A percentile compares a stretch with the other conserved stretches of the same genome.
phyloP scores from a whole-genome alignment of 1,140 invertebrate species.

The Pseudomyrmex cubaensis region DNA sequence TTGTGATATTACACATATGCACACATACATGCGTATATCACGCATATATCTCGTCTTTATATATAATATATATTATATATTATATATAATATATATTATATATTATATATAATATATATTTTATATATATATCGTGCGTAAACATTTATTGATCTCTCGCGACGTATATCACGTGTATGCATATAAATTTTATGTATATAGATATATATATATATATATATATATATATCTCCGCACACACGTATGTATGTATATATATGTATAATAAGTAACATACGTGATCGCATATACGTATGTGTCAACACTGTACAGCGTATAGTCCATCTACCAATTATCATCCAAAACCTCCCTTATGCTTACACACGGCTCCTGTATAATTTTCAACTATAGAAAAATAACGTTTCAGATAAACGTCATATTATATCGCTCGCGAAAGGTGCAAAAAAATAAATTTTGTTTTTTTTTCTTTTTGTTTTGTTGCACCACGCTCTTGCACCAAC shows the following conservation, averaged over 20 bases:
- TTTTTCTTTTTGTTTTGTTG: neutral
- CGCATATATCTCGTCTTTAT: no score
- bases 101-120: no score
- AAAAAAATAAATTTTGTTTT: slow-evolving; percentile 41
- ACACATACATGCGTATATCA: slow-evolving; percentile 52
- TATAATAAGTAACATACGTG: slow-evolving; percentile 54
- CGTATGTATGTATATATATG: slow-evolving; percentile 53
- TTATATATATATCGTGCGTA: neutral
- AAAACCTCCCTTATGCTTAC: neutral
- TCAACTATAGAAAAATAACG: slow-evolving; percentile 58
- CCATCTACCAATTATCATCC: slow-evolving; percentile 45
- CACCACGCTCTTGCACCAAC: slow-evolving; percentile 8
- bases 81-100: no score
- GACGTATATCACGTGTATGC: neutral
- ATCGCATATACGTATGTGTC: slow-evolving; percentile 38
- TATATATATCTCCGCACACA: slow-evolving; percentile 9
- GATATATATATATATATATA: slow-evolving; percentile 31
- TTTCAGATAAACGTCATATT: slow-evolving; percentile 45
- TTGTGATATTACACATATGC: slow-evolving; percentile 58
- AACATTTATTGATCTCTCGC: neutral
- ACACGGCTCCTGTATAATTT: slow-evolving; percentile 13
- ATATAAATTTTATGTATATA: neutral
- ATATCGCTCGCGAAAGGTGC: slow-evolving; percentile 20
- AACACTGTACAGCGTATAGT: slow-evolving; percentile 54
- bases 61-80: no score